These are phyloP conservation scores for Dasyurus viverrinus DNA, from an alignment of 2,113 vertebrate species.

Conservation along the genomic window DNA sequence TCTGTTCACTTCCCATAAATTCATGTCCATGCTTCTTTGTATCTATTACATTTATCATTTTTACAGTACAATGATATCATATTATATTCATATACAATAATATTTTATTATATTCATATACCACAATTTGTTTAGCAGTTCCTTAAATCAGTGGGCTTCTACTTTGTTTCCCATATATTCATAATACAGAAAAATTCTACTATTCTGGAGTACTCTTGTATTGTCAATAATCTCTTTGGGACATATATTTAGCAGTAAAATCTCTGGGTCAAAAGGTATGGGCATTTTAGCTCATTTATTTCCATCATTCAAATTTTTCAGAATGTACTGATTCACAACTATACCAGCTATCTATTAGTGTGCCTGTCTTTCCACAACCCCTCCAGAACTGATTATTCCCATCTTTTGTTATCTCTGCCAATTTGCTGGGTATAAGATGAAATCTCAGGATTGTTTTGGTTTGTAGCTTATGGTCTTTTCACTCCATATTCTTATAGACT, in stretches of 20 bases:
- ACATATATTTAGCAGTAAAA: not conserved
- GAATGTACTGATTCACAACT: not conserved
- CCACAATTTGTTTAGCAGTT: not conserved
- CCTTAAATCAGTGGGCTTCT: not conserved
- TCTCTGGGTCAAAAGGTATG: not conserved
- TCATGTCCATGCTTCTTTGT: not conserved
- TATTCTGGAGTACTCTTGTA: not conserved
- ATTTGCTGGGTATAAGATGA: not conserved
- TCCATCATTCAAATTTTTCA: not conserved
- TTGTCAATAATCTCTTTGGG: not conserved
- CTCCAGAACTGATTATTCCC: not conserved
- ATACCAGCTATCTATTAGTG: not conserved
- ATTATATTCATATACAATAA: not conserved
- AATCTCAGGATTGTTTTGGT: not conserved
- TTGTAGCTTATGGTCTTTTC: not conserved
- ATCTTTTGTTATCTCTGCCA: not conserved
- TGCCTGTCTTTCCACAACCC: not conserved
- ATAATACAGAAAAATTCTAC: not conserved
- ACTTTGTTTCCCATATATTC: not conserved
- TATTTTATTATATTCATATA: not conserved
- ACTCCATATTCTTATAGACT: not conserved
- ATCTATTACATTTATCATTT: not conserved
- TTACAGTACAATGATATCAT: not conserved
- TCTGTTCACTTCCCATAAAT: not conserved
- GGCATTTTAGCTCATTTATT: not conserved